Conservation (phyloP, 2,888 invertebrate genomes). For the Magallana nippona region DNA sequence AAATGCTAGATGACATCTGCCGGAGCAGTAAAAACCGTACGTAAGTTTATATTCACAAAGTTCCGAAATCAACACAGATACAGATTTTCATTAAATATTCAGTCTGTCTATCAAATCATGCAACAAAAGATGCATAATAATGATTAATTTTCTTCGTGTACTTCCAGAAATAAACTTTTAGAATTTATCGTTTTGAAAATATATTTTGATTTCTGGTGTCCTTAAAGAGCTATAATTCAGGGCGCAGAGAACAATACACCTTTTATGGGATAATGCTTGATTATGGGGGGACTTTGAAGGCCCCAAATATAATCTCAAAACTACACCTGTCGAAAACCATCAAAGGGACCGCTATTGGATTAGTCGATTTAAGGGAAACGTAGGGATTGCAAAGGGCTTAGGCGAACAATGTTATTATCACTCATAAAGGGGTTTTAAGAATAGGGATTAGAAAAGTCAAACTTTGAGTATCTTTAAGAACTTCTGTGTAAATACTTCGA, state of each 20-base stretch:
- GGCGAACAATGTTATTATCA: slow-evolving; percentile 8
- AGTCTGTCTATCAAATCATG: too few species aligned
- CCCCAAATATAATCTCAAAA: background rate
- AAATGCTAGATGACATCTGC: too few species aligned
- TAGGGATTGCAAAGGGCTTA: slow-evolving; percentile 19
- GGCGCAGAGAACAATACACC: background rate
- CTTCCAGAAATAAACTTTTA: too few species aligned
- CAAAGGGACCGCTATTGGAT: slow-evolving; percentile 31
- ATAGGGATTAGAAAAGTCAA: slow-evolving; percentile 35
- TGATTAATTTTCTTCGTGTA: too few species aligned
- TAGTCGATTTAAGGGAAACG: slow-evolving; percentile 27
- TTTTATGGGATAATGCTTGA: slow-evolving; percentile 17
- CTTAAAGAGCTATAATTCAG: background rate
- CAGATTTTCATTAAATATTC: too few species aligned
- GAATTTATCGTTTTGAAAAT: too few species aligned
- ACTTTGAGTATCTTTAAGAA: slow-evolving; percentile 23
- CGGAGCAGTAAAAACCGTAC: too few species aligned
- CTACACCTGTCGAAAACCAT: slow-evolving; percentile 23
- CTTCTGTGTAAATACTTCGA: slow-evolving; percentile 26
- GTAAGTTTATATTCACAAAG: too few species aligned
- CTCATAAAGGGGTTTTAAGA: slow-evolving; percentile 23
- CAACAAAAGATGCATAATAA: too few species aligned
- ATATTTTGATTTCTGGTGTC: background rate
- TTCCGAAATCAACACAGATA: too few species aligned
- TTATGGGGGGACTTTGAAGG: slow-evolving; percentile 17